Evolutionary conservation across 2,113 vertebrate species (phyloP).

Genomic region (Gallinago media): DNA sequence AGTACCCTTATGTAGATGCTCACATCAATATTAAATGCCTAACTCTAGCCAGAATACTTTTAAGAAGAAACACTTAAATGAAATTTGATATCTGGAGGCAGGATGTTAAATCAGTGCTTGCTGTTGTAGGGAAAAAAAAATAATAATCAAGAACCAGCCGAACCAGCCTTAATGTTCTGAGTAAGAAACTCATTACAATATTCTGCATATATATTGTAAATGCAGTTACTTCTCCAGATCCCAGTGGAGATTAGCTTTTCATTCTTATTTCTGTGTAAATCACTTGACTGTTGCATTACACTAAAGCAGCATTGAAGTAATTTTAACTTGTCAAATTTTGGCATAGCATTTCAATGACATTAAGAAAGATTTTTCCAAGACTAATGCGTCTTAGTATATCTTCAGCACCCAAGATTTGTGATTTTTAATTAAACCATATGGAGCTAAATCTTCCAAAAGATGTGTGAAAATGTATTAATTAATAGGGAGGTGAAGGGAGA

Average conservation of each 20-base stretch:
- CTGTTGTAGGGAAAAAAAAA: not conserved
- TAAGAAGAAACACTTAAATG: not conserved
- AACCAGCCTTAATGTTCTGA: not conserved
- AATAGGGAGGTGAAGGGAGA: not conserved
- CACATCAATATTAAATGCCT: not conserved
- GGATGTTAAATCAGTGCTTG: not conserved
- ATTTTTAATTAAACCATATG: conserved; percentile 2
- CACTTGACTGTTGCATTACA: not conserved
- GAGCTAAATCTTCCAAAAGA: not conserved
- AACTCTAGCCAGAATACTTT: not conserved
- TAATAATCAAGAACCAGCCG: not conserved
- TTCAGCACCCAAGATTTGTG: not conserved
- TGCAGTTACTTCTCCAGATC: not conserved
- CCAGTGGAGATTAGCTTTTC: not conserved
- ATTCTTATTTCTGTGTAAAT: not conserved
- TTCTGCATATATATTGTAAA: not conserved
- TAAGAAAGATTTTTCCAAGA: not conserved
- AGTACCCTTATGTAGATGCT: not conserved
- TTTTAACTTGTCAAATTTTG: not conserved
- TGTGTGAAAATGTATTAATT: conserved; percentile 11
- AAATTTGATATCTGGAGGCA: not conserved
- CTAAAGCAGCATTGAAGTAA: not conserved
- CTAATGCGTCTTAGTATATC: not conserved
- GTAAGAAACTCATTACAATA: not conserved
- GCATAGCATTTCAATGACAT: not conserved